Percentiles rank a stretch among this genome's conserved stretches.
These are phyloP conservation scores for Proterorhinus semilunaris DNA, from an alignment of 2,113 vertebrate genomes.

Conservation along the genomic window DNA sequence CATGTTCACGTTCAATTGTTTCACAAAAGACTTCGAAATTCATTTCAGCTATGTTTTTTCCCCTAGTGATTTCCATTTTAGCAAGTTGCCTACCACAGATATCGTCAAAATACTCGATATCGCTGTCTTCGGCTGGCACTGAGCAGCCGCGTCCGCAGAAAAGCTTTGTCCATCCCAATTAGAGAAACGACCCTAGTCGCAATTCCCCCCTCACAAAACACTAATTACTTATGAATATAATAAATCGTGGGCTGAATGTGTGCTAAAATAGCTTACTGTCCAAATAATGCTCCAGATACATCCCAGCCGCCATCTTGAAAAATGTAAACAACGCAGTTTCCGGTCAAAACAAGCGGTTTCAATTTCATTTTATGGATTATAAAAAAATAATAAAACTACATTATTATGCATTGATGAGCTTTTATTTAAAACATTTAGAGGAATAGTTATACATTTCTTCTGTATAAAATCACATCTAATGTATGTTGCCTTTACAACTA, in stretches of 20 bases:
- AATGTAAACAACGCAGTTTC: constrained; percentile 77
- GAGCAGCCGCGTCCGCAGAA: background rate
- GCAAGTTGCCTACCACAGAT: constrained; percentile 61
- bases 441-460: too few relatives aligned
- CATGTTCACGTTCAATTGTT: too few relatives aligned
- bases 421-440: too few relatives aligned
- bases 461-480: too few relatives aligned
- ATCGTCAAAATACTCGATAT: too few relatives aligned
- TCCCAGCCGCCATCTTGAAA: constrained; percentile 80
- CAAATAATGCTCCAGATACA: constrained; percentile 83
- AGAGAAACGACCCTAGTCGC: background rate
- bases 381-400: too few relatives aligned
- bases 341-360: constrained; percentile 30
- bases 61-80: constrained; percentile 12
- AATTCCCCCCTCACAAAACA: background rate
- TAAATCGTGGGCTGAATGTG: background rate
- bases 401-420: too few relatives aligned
- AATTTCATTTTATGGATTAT: constrained; percentile 23
- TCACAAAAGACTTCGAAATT: too few relatives aligned
- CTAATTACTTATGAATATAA: rapidly evolving
- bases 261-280: constrained; percentile 71
- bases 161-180: rapidly evolving
- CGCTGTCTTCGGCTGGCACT: too few relatives aligned
- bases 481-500: too few relatives aligned
- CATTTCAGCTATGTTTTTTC: background rate